Evolutionary conservation across 2,888 invertebrate genomes (phyloP), one percentile per base, ranked within the genome.

Genomic region (Sylvicola cinctus): DNA sequence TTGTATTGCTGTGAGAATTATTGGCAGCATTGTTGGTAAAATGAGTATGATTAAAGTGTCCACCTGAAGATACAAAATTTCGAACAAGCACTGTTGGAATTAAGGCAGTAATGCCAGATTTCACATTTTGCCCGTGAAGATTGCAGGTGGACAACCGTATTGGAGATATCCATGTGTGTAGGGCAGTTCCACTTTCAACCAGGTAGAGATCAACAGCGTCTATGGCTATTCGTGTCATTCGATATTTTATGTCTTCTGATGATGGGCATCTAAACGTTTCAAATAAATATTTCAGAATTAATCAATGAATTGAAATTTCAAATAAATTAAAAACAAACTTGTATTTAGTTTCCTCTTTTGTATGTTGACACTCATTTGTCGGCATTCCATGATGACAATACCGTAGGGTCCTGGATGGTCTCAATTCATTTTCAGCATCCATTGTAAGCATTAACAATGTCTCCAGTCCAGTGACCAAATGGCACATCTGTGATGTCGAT

Each of bases 201-300:
- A 96, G 55, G 58, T 85, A 87, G 30, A 98, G 65, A 57, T 93
- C 88, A 3, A 96, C 63, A 2, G 81, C 75, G 58, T 93, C 91
- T 23, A 93, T 63, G 1, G 85, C 77, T 3, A 90, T 66, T 31
- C 96, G 66, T 5, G 84, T 78, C 78, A 96, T 83, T 52, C 80
- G 72, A 57, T 96, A 96, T 53, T 95, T 96, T 37, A 95, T 75
- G 44, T 83, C 78, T 46, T 81, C 80, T 1, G 75, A 62, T 2
- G 79, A 70, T 3, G 83, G 81, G 47, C 84, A 85, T 4, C 61
- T 33, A 16, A 4, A 56, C 49, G 25, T 34, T 14, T 15, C 16
- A 27, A 23, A 16, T 16, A 40, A 13, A n/a, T 28, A 6, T 28
- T 13, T 28, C 28, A 28, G n/a, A n/a, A n/a, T n/a, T n/a, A n/a